Percentiles rank a stretch among this genome's conserved stretches.
Evolutionary conservation across 2,113 vertebrate genomes (phyloP).

Genomic region (Podilymbus podiceps): DNA sequence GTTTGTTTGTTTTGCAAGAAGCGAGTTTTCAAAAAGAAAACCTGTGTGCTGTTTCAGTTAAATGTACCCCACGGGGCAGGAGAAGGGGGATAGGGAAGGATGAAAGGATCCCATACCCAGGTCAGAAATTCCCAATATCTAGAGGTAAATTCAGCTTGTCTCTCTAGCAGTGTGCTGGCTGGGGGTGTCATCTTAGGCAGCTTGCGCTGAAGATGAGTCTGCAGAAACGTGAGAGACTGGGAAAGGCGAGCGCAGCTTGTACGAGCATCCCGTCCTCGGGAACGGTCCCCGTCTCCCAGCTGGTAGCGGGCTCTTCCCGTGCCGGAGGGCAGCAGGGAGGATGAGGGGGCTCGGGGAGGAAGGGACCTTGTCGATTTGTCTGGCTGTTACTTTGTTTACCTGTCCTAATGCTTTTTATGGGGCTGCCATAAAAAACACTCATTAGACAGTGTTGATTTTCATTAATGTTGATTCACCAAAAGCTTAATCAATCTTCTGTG

Average conservation of each 20-base stretch:
- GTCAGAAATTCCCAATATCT: background rate
- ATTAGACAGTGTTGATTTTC: constrained; percentile 78
- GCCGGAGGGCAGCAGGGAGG: background rate
- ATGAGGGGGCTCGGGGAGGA: background rate
- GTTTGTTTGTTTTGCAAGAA: background rate
- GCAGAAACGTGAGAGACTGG: background rate
- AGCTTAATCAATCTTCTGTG: constrained; percentile 80
- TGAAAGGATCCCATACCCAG: background rate
- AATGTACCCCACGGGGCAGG: background rate
- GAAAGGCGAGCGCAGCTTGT: background rate
- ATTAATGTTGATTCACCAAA: constrained; percentile 78
- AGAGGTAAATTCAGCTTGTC: background rate
- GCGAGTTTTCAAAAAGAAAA: background rate
- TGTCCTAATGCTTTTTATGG: constrained; percentile 65
- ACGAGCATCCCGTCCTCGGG: accelerated
- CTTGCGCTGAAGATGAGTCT: background rate
- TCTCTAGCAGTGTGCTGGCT: background rate
- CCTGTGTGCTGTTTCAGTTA: accelerated
- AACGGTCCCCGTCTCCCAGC: background rate
- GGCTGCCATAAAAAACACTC: constrained; percentile 74
- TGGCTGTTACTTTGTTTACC: constrained; percentile 59
- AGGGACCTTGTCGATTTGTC: background rate
- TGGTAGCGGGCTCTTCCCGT: background rate
- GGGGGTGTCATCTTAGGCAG: background rate
- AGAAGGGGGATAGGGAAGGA: background rate